Conservation (phyloP, 2,113 vertebrate genomes). For the Chloropsis cyanopogon region DNA sequence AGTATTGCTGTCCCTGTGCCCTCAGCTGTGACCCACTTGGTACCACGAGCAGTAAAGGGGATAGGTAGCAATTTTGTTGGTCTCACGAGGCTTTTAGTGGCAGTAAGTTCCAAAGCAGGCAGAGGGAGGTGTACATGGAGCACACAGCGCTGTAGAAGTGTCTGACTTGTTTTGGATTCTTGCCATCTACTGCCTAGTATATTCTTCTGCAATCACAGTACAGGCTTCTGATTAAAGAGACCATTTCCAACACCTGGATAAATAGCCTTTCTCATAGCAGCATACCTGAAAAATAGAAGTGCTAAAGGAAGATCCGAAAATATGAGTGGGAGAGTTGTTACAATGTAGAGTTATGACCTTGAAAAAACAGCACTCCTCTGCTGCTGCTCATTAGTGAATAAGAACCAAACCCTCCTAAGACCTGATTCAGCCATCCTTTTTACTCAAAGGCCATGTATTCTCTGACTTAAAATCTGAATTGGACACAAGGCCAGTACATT, state of each 20-base stretch:
- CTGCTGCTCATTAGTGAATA: not conserved
- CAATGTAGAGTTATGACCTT: slow-evolving; percentile 7
- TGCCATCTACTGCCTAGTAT: not conserved
- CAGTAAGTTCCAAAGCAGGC: not conserved
- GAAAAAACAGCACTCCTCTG: not conserved
- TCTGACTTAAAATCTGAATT: slow-evolving; percentile 21
- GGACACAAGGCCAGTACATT: not conserved
- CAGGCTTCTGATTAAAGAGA: slow-evolving; percentile 25
- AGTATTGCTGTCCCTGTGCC: not conserved
- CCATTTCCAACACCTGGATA: slow-evolving; percentile 3
- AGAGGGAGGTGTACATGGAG: not conserved
- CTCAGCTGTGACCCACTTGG: not conserved
- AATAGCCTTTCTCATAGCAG: slow-evolving; percentile 11
- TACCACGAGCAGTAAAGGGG: fast-evolving
- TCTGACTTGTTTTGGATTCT: not conserved
- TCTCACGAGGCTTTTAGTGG: not conserved
- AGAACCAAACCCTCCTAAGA: not conserved
- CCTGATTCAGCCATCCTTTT: not conserved
- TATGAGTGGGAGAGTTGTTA: not conserved
- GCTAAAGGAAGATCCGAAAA: slow-evolving; percentile 3
- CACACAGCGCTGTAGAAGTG: not conserved
- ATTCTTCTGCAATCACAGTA: not conserved
- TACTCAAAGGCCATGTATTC: not conserved
- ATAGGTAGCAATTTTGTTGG: not conserved
- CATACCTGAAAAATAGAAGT: not conserved